Evolutionary conservation across 2,888 invertebrate species (phyloP).

Genomic region (Acrobasis consociella): DNA sequence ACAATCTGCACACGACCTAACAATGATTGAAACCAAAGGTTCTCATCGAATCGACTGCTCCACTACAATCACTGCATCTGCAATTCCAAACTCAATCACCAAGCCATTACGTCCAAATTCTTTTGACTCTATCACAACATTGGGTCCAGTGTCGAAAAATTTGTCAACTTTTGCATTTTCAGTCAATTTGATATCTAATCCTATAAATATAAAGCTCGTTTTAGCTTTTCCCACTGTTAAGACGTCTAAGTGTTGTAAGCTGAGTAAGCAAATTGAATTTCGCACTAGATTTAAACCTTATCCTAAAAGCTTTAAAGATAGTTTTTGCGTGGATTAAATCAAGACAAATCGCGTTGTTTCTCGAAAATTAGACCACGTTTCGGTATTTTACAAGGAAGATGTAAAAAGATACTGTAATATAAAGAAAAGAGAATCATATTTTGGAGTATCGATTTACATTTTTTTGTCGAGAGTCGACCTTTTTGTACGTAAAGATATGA

Average conservation of each 20-base stretch:
- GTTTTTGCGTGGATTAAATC: slow-evolving; percentile 39
- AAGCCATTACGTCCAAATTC: slow-evolving; percentile 32
- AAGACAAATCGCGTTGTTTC: slow-evolving; percentile 63
- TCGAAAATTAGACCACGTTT: slow-evolving; percentile 72
- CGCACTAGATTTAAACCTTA: slow-evolving; percentile 41
- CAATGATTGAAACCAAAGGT: slow-evolving; percentile 64
- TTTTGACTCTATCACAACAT: slow-evolving; percentile 16
- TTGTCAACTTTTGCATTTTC: slow-evolving; percentile 36
- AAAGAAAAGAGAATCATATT: not conserved
- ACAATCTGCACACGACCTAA: slow-evolving; percentile 14
- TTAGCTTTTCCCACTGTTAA: slow-evolving; percentile 38
- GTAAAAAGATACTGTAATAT: slow-evolving; percentile 1
- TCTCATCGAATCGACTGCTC: slow-evolving; percentile 48
- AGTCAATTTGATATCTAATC: slow-evolving; percentile 1
- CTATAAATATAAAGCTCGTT: slow-evolving; percentile 39
- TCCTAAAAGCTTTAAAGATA: slow-evolving; percentile 38
- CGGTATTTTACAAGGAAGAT: slow-evolving; percentile 38
- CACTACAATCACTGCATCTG: slow-evolving; percentile 26
- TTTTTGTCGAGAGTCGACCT: not conserved
- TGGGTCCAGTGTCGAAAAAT: slow-evolving; percentile 24
- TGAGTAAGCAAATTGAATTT: slow-evolving; percentile 45
- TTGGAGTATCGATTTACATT: not conserved
- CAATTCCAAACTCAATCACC: slow-evolving; percentile 23
- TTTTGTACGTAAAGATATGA: not conserved
- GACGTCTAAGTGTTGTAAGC: slow-evolving; percentile 41